These are phyloP conservation scores for Cantharis flavilabris DNA, from an alignment of 2,888 invertebrate genomes.

Conservation along the genomic window DNA sequence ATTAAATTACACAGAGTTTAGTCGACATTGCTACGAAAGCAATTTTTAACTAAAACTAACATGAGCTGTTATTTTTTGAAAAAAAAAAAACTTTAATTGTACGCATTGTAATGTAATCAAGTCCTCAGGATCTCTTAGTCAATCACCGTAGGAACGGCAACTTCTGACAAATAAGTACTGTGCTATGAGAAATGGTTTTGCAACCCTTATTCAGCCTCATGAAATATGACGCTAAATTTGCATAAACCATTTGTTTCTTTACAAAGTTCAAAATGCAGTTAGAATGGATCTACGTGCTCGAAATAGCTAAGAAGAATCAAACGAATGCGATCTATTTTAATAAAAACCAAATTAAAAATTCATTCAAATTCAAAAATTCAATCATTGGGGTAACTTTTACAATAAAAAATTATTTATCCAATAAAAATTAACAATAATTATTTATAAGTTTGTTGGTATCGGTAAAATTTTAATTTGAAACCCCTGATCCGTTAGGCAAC, in stretches of 20 bases:
- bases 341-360: neutral
- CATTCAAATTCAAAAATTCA: too few species aligned
- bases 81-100: neutral
- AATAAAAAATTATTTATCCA: too few species aligned
- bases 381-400: neutral
- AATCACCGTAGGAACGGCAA: conserved; percentile 3
- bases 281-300: conserved; percentile 15
- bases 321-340: neutral
- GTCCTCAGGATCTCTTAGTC: neutral
- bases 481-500: too few species aligned
- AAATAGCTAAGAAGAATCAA: conserved; percentile 5
- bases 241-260: conserved; percentile 47
- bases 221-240: conserved; percentile 44
- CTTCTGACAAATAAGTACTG: conserved; percentile 30
- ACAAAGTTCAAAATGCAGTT: conserved; percentile 39
- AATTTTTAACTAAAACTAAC: neutral
- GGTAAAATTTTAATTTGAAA: too few species aligned
- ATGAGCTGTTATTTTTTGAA: too few species aligned
- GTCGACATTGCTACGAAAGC: conserved; percentile 1
- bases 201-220: conserved; percentile 16
- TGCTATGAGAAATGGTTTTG: conserved; percentile 21
- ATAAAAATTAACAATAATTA: too few species aligned
- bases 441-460: too few species aligned
- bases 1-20: conserved; percentile 7
- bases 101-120: neutral